These are phyloP conservation scores for Agonopterix subpropinquella DNA, from an alignment of 2,888 invertebrate genomes.

Conservation along the genomic window DNA sequence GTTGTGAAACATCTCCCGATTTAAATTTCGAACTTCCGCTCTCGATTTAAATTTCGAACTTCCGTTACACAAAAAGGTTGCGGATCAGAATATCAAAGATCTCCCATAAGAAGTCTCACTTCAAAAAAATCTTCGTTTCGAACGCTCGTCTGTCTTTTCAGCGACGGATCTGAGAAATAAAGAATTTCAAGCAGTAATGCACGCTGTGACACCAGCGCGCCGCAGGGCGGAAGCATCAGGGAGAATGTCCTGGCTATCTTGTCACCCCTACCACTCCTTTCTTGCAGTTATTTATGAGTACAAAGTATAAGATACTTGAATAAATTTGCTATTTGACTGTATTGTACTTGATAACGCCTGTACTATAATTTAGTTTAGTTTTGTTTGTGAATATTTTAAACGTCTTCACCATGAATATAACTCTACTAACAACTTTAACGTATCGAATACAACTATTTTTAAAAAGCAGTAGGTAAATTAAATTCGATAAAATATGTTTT, in stretches of 20 bases:
- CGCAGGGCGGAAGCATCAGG: constrained; percentile 47
- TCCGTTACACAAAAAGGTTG: too few species aligned
- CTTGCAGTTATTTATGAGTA: constrained; percentile 52
- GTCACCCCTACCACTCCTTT: constrained; percentile 52
- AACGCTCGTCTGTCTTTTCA: constrained; percentile 25
- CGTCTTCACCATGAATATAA: too few species aligned
- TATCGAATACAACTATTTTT: too few species aligned
- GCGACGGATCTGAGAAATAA: constrained; percentile 44
- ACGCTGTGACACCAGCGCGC: constrained; percentile 22
- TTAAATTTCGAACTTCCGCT: too few species aligned
- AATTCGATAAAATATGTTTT: too few species aligned
- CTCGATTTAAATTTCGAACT: too few species aligned
- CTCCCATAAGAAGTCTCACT: background rate
- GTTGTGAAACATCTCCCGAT: too few species aligned
- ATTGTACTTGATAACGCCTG: constrained; percentile 15
- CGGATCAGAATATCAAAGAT: too few species aligned
- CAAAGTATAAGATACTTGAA: constrained; percentile 34
- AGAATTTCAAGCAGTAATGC: constrained; percentile 48
- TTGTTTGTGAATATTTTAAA: background rate
- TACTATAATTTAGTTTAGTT: background rate
- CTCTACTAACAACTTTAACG: too few species aligned
- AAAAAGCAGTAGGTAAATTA: too few species aligned
- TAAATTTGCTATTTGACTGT: constrained; percentile 39
- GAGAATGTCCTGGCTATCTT: constrained; percentile 56
- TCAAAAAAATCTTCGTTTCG: constrained; percentile 15